These are phyloP conservation scores for Panonychus citri DNA, from an alignment of 1,140 invertebrate species.

Conservation along the genomic window DNA sequence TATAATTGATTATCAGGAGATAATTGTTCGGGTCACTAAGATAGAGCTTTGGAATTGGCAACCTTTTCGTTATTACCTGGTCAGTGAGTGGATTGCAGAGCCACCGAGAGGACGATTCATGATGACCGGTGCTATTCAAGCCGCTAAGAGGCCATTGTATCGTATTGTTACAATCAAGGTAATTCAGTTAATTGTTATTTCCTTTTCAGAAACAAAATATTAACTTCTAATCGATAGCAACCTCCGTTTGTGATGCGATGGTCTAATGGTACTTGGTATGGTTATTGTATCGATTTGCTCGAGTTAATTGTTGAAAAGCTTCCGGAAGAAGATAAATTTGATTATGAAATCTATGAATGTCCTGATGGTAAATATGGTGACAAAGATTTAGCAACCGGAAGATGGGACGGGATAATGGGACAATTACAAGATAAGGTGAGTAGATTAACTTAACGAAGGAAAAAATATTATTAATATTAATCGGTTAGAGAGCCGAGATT, in stretches of 20 bases:
- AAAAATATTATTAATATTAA: background rate
- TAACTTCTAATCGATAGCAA: conserved; percentile 12
- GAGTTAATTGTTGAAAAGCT: conserved; percentile 29
- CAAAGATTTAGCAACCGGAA: conserved; percentile 32
- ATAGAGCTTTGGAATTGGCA: conserved; percentile 26
- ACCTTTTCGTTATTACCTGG: conserved; percentile 7
- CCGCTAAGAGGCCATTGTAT: background rate
- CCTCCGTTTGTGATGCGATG: conserved; percentile 16
- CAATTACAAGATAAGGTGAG: conserved; percentile 61
- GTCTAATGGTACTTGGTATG: conserved; percentile 32
- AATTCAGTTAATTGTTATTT: background rate
- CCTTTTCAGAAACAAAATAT: background rate
- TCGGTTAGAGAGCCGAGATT: conserved; percentile 50
- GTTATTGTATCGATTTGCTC: conserved; percentile 81
- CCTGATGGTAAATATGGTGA: conserved; percentile 53
- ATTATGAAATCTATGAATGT: conserved; percentile 1
- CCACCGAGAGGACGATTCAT: conserved; percentile 19
- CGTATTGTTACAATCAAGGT: conserved; percentile 11
- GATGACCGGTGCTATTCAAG: conserved; percentile 3
- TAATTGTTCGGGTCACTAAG: conserved; percentile 39
- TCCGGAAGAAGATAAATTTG: background rate
- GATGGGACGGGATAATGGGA: conserved; percentile 73
- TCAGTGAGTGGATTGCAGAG: conserved; percentile 40
- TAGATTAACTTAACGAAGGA: background rate
- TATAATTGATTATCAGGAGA: conserved; percentile 38